Evolutionary conservation across 2,888 invertebrate genomes (phyloP).

Genomic region (Agriopis marginaria): DNA sequence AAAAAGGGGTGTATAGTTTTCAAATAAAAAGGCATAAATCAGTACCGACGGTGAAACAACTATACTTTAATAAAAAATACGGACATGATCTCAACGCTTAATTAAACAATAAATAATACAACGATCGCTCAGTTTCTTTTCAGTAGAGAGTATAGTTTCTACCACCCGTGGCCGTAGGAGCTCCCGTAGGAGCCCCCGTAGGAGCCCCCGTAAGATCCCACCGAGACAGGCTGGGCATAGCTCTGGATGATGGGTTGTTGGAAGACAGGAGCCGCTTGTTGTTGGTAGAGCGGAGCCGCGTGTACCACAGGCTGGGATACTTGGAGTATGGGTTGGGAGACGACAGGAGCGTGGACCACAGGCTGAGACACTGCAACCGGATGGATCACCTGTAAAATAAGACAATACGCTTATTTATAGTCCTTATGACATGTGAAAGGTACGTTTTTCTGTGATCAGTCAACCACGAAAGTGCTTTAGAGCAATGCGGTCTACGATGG

Average conservation of each 20-base stretch:
- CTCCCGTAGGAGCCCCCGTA: conserved; percentile 31
- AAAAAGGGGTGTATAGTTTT: too few species aligned
- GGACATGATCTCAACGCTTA: conserved; percentile 78
- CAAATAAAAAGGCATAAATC: conserved; percentile 41
- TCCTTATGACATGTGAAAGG: too few species aligned
- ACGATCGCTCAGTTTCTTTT: conserved; percentile 17
- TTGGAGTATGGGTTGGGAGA: too few species aligned
- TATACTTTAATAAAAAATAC: conserved; percentile 70
- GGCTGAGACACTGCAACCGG: conserved; percentile 58
- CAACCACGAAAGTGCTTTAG: too few species aligned
- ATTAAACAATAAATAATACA: conserved; percentile 57
- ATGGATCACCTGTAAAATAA: conserved; percentile 62
- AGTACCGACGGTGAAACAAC: conserved; percentile 63
- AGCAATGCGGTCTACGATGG: too few species aligned
- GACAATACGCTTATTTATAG: too few species aligned
- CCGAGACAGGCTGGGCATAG: conserved; percentile 55
- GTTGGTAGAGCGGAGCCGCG: conserved; percentile 58
- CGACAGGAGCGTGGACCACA: too few species aligned
- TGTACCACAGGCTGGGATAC: conserved; percentile 45
- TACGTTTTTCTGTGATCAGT: too few species aligned
- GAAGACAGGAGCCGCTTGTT: conserved; percentile 53
- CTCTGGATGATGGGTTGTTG: conserved; percentile 65
- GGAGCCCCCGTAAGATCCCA: too few species aligned
- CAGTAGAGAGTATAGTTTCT: conserved; percentile 34
- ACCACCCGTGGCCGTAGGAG: conserved; percentile 74